Percentiles rank a stretch among this genome's conserved stretches.
phyloP scores from a whole-genome alignment of 2,888 invertebrate genomes.

The Malthinus flaveolus region DNA sequence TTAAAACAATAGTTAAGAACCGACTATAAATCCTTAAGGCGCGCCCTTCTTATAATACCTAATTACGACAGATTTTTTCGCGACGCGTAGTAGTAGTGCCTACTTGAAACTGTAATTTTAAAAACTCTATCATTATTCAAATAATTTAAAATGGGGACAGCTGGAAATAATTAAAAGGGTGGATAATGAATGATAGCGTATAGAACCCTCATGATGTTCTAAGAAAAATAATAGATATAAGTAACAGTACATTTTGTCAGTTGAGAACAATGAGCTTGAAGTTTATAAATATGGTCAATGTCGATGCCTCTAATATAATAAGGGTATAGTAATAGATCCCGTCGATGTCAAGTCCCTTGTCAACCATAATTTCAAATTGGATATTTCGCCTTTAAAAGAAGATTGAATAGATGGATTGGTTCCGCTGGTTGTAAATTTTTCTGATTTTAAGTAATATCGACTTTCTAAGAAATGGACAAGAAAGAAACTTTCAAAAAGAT shows the following conservation, averaged over 20 bases:
- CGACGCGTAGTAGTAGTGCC: no score
- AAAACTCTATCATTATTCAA: no score
- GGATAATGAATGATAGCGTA: neutral
- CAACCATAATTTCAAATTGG: slow-evolving; percentile 19
- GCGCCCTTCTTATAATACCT: no score
- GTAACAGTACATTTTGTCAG: slow-evolving; percentile 15
- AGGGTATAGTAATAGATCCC: slow-evolving; percentile 5
- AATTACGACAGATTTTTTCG: no score
- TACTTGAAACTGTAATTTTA: no score
- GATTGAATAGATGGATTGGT: slow-evolving; percentile 11
- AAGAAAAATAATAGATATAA: slow-evolving; percentile 9
- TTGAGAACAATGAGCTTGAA: slow-evolving; percentile 11
- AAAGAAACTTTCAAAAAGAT: neutral
- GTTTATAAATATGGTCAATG: slow-evolving; percentile 23
- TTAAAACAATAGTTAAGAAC: no score
- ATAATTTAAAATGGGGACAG: no score
- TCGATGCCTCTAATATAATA: slow-evolving; percentile 13
- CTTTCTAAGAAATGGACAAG: neutral
- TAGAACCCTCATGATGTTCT: slow-evolving; percentile 13
- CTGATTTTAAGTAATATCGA: neutral
- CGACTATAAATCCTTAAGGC: no score
- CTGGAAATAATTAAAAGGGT: neutral
- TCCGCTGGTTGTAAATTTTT: slow-evolving; percentile 9
- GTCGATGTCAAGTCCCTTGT: slow-evolving; percentile 20
- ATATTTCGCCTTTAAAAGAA: slow-evolving; percentile 13